These are phyloP conservation scores for Beroe ovata DNA, from an alignment of 37 sponge, comb jelly and placozoan species.

Conservation along the genomic window DNA sequence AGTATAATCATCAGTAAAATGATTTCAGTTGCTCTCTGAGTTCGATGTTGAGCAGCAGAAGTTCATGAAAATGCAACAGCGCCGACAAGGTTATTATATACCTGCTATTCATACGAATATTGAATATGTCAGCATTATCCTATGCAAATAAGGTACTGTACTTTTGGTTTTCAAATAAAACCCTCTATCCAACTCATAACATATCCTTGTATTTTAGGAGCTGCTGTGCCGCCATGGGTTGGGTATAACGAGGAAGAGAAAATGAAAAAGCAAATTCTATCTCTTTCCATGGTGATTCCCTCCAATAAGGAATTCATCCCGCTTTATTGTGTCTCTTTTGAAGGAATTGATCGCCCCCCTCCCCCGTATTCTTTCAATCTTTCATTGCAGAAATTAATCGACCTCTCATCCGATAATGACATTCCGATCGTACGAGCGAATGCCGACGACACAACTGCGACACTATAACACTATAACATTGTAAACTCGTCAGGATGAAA, in stretches of 20 bases:
- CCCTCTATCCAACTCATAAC: background rate
- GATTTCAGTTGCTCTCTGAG: conserved; percentile 71
- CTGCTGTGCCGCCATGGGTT: conserved; percentile 90
- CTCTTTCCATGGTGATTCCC: conserved; percentile 80
- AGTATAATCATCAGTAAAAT: too few relatives aligned
- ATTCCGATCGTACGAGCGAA: too few relatives aligned
- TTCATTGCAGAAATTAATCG: too few relatives aligned
- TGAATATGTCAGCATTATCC: too few relatives aligned
- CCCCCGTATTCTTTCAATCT: background rate
- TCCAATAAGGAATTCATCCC: background rate
- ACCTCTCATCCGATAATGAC: too few relatives aligned
- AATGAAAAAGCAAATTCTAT: conserved; percentile 92
- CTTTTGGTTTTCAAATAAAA: too few relatives aligned
- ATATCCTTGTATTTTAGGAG: conserved; percentile 1
- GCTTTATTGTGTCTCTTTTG: background rate
- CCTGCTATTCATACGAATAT: background rate
- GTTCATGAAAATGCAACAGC: conserved; percentile 73
- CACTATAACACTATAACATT: too few relatives aligned
- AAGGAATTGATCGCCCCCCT: background rate
- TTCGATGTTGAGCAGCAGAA: conserved; percentile 82
- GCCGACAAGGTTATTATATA: conserved; percentile 30
- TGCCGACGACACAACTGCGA: too few relatives aligned
- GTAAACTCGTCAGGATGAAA: conserved; percentile 75
- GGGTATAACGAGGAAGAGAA: conserved; percentile 97
- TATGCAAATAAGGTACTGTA: too few relatives aligned